Percentiles rank a stretch among this genome's conserved stretches.
These are phyloP conservation scores for Cyprinus carpio DNA, from an alignment of 2,113 vertebrate species.

Conservation along the genomic window DNA sequence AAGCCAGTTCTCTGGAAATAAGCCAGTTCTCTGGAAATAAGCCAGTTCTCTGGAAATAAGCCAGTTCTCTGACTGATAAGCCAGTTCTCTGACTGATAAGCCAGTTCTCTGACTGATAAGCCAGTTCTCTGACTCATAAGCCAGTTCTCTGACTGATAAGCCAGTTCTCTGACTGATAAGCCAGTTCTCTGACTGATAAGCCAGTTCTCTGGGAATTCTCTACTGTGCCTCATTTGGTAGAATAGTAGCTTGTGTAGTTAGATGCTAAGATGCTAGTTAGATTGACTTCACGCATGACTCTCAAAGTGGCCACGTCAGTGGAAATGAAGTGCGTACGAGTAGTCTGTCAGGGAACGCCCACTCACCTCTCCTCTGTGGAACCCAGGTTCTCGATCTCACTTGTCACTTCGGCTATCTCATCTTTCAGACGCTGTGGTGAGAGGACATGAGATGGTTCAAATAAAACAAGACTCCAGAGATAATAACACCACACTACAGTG, in stretches of 20 bases:
- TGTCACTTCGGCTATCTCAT: slow-evolving; percentile 99
- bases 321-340: not conserved
- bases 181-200: too few species aligned
- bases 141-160: too few species aligned
- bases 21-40: too few species aligned
- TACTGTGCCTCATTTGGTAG: not conserved
- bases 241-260: not conserved
- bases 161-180: too few species aligned
- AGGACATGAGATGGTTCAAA: slow-evolving; percentile 19
- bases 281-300: not conserved
- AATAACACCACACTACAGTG: not conserved
- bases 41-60: too few species aligned
- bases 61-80: too few species aligned
- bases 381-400: slow-evolving; percentile 97
- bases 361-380: slow-evolving; percentile 93
- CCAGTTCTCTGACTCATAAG: too few species aligned
- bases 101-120: too few species aligned
- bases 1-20: too few species aligned
- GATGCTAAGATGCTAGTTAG: not conserved
- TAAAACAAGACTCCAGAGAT: not conserved
- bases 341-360: slow-evolving; percentile 17
- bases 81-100: too few species aligned
- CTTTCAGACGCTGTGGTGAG: slow-evolving; percentile 85
- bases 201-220: not conserved
- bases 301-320: not conserved